phyloP scores from a whole-genome alignment of 2,113 vertebrate genomes.

The Chrysochloris asiatica region DNA sequence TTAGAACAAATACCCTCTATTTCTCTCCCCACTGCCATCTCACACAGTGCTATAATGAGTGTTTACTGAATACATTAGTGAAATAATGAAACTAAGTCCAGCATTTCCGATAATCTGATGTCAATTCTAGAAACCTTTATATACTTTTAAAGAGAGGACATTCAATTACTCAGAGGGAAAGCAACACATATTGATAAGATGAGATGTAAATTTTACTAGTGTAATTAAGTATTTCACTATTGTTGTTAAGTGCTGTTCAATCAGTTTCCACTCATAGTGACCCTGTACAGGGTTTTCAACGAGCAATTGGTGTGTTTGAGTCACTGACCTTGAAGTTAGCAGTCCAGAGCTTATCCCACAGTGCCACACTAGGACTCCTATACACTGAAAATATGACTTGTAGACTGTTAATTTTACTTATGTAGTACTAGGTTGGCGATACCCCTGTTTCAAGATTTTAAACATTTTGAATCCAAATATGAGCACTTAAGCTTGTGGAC shows the following conservation, averaged over 20 bases:
- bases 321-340: too few species aligned
- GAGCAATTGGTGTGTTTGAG: too few species aligned
- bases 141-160: background rate
- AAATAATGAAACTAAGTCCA: background rate
- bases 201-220: background rate
- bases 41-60: background rate
- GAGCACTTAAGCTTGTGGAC: background rate
- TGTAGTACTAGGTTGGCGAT: background rate
- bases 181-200: background rate
- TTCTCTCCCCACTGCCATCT: background rate
- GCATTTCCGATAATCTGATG: background rate
- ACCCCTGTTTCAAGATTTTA: background rate
- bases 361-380: too few species aligned
- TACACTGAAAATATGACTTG: background rate
- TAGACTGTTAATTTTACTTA: background rate
- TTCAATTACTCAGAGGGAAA: background rate
- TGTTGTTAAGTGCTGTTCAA: too few species aligned
- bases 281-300: too few species aligned
- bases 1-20: background rate
- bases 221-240: background rate
- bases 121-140: background rate
- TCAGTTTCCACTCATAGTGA: too few species aligned
- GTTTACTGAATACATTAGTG: background rate
- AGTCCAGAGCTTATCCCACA: too few species aligned
- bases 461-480: background rate